These are phyloP conservation scores for Philopedon plagiatum DNA, from an alignment of 2,888 invertebrate genomes.

Conservation along the genomic window DNA sequence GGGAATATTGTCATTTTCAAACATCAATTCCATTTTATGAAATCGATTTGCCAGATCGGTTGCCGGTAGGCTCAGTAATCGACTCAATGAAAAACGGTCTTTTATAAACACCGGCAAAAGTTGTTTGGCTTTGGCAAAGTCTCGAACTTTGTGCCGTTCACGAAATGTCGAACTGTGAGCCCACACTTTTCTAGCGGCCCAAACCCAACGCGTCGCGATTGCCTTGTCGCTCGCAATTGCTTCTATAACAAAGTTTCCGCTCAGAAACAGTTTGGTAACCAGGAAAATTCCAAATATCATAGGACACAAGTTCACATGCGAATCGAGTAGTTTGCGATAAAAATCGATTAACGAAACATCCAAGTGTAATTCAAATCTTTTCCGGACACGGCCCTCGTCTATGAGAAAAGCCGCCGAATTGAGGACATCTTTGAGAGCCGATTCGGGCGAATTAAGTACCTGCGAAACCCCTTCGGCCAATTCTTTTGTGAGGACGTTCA, in stretches of 20 bases:
- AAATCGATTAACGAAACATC: neutral
- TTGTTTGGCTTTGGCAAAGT: neutral
- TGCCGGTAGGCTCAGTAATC: neutral
- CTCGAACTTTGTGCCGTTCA: neutral
- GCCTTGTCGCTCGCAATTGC: neutral
- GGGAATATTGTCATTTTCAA: neutral
- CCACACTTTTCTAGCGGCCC: neutral
- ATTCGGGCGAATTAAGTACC: neutral
- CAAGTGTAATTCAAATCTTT: neutral
- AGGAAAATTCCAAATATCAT: neutral
- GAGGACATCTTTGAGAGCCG: neutral
- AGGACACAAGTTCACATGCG: neutral
- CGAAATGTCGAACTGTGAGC: neutral
- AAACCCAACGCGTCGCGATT: neutral
- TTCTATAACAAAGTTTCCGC: neutral
- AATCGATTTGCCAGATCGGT: neutral
- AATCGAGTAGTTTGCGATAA: neutral
- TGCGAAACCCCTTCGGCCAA: neutral
- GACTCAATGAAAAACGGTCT: neutral
- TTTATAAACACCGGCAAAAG: neutral
- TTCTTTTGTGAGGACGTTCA: neutral
- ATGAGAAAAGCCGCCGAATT: neutral
- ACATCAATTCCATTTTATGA: neutral
- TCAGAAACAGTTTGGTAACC: neutral
- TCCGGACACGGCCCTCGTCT: neutral